Evolutionary conservation across 2,797 vertebrate genomes (phyloP), one percentile per base, ranked within the genome.

Genomic region (Lepilemur septentrionalis): DNA sequence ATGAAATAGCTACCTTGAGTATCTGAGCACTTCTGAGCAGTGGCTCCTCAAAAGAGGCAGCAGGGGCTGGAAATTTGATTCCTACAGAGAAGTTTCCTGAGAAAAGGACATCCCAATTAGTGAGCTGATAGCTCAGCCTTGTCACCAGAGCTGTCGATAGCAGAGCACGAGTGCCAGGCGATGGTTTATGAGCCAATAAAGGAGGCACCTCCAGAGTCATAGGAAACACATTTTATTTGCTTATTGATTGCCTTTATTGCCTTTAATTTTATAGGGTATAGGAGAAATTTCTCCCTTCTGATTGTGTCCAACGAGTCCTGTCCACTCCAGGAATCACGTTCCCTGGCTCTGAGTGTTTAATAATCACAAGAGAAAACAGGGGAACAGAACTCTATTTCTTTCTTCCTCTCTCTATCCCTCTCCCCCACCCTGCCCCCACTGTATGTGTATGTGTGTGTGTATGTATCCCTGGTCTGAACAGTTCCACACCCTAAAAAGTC

Each of bases 181-280:
- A 86, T 96, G 81, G 89, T 98, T 98, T 98, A 98, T 92, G 83
- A 94, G 73, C 81, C 97, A 73, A 95, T 98, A 97, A 98, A 97
- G 95, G 96, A 95, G 88, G 91, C 81, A 69, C 85, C 91, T 96
- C 92, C 92, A 93, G 95, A 95, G 75, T 94, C 93, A 46, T 23
- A 67, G 92, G 96, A 97, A 96, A 92, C 87, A 85, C 17, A 41
- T 98, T 95, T 97, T 97, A 96, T 97, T 94, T 94, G 87, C 93
- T 94, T 55, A 96, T 96, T 48, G 14, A 97, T 94, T 43, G 50
- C 69, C 91, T 95, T 48, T 48, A 97, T 94, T 43, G 50, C 69
- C 91, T 95, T 73, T 97, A 95, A 97, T 97, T 98, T 98, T 97
- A 96, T 85, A 92, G 97, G 82, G 65, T 97, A 12, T 87, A 72